Evolutionary conservation across 2,888 invertebrate genomes (phyloP).

Genomic region (Stenodera caucasica): DNA sequence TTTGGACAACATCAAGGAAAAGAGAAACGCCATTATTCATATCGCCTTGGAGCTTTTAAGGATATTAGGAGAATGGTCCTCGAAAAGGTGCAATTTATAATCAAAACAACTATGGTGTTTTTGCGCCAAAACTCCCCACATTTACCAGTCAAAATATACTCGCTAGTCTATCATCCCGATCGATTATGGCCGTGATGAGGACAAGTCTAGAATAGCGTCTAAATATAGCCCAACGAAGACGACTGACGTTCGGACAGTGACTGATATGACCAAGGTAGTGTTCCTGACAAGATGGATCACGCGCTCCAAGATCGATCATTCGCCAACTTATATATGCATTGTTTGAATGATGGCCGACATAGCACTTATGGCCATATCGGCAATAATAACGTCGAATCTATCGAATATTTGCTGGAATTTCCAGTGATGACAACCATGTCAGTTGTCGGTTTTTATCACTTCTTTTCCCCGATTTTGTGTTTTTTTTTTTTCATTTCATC

Average conservation of each 20-base stretch:
- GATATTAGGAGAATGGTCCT: conserved; percentile 16
- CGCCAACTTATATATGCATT: conserved; percentile 29
- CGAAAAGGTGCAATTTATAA: conserved; percentile 3
- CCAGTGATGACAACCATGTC: not conserved
- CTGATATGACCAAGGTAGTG: conserved; percentile 44
- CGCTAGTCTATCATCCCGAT: too few species aligned
- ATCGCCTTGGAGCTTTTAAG: conserved; percentile 25
- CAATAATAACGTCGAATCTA: too few species aligned
- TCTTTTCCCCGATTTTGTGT: not conserved
- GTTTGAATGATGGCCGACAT: conserved; percentile 21
- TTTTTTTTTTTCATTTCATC: not conserved
- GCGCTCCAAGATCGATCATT: conserved; percentile 26
- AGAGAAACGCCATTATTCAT: conserved; percentile 29
- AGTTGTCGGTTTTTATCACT: conserved; percentile 6
- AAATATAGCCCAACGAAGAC: conserved; percentile 35
- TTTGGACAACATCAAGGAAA: conserved; percentile 40
- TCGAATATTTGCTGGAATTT: too few species aligned
- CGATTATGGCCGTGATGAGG: conserved; percentile 12
- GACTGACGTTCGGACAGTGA: conserved; percentile 41
- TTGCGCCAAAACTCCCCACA: too few species aligned
- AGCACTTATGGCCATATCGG: not conserved
- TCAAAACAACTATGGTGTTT: not conserved
- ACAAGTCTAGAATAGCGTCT: too few species aligned
- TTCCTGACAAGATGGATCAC: conserved; percentile 43
- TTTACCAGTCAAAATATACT: too few species aligned